Percentiles rank a stretch among this genome's conserved stretches.
Conservation (phyloP, 2,797 vertebrate species). For the Hirundo rustica region DNA sequence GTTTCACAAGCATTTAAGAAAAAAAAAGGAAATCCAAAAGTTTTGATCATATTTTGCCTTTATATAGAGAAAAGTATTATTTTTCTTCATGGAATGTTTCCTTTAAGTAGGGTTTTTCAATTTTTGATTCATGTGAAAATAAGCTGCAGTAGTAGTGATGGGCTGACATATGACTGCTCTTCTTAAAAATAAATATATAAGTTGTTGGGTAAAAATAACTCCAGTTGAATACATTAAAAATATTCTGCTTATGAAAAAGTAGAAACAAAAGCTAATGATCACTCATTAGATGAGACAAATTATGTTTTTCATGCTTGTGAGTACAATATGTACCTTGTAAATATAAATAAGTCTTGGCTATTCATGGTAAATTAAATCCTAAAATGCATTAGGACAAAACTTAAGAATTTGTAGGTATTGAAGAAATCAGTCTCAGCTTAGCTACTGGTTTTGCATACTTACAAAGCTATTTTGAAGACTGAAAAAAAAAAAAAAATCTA, state of each 20-base stretch:
- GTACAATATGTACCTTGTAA: conserved; percentile 3
- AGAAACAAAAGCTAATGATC: conserved; percentile 21
- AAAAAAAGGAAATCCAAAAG: neutral
- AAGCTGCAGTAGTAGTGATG: neutral
- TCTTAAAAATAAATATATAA: neutral
- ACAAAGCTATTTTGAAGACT: neutral
- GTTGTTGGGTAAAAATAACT: conserved; percentile 10
- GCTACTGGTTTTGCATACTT: neutral
- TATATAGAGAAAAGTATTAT: neutral
- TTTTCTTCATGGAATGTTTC: neutral
- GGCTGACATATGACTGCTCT: neutral
- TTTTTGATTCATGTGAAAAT: neutral
- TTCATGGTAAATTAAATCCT: neutral
- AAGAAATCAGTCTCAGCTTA: neutral
- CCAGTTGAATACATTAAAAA: neutral
- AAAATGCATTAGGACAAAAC: neutral
- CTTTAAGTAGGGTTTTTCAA: neutral
- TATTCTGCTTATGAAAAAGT: neutral
- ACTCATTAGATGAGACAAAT: conserved; percentile 22
- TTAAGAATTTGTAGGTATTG: neutral
- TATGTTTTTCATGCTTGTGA: conserved; percentile 1
- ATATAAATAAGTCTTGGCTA: neutral
- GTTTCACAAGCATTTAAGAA: neutral
- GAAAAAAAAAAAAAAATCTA: neutral
- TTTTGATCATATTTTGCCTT: neutral